phyloP scores from a whole-genome alignment of 2,113 vertebrate species.

The Dipodomys stephensi region DNA sequence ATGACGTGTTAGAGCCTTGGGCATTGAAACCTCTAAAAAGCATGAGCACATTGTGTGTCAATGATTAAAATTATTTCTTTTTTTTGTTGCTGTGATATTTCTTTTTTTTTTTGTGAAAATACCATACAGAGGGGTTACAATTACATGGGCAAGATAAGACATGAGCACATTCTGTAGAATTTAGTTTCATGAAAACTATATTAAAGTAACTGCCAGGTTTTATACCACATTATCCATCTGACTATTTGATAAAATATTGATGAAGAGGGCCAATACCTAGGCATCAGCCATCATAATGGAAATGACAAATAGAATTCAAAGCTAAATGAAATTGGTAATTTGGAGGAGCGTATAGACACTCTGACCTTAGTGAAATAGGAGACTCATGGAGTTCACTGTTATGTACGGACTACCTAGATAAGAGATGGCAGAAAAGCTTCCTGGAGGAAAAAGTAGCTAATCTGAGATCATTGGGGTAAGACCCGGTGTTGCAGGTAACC shows the following conservation, averaged over 20 bases:
- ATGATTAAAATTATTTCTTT: too few species aligned
- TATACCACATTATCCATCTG: not conserved
- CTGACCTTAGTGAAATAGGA: too few species aligned
- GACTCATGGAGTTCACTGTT: not conserved
- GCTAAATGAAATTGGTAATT: not conserved
- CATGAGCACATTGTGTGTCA: too few species aligned
- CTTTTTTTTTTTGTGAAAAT: too few species aligned
- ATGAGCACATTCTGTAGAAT: not conserved
- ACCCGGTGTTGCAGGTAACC: not conserved
- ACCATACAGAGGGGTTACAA: too few species aligned
- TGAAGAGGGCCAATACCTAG: not conserved
- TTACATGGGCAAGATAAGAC: too few species aligned
- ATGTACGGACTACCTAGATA: fast-evolving
- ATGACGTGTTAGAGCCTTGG: too few species aligned
- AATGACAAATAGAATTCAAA: not conserved
- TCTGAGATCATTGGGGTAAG: not conserved
- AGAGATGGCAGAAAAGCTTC: not conserved
- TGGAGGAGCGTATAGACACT: not conserved
- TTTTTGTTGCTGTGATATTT: too few species aligned
- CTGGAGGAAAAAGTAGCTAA: not conserved
- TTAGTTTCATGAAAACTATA: not conserved
- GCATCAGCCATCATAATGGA: not conserved
- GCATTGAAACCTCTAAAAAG: too few species aligned
- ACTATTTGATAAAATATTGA: not conserved
- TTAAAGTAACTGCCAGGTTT: not conserved